Evolutionary conservation across 2,797 vertebrate genomes (phyloP).

Genomic region (Nothura maculosa): DNA sequence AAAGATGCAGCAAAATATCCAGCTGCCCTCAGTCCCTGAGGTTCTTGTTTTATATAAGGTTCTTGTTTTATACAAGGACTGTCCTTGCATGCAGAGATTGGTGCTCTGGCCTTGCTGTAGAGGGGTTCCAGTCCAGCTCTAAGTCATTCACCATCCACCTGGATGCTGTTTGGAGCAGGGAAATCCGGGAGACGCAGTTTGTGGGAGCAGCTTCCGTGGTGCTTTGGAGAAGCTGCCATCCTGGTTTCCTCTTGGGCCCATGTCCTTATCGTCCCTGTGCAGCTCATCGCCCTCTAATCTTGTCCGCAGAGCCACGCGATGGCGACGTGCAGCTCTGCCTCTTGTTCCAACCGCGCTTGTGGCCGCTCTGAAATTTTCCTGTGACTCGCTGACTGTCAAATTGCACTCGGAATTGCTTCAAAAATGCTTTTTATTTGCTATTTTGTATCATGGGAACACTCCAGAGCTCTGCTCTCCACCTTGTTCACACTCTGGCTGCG

Average conservation of each 20-base stretch:
- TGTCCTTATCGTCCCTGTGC: not conserved
- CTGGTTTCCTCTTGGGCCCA: not conserved
- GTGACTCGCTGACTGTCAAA: not conserved
- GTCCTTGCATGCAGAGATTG: not conserved
- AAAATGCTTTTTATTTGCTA: not conserved
- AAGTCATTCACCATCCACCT: not conserved
- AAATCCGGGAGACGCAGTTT: not conserved
- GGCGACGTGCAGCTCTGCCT: not conserved
- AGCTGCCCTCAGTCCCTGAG: not conserved
- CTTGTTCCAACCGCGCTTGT: not conserved
- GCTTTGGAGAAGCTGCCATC: not conserved
- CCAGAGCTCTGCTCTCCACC: not conserved
- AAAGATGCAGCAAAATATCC: not conserved
- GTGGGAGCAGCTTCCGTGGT: not conserved
- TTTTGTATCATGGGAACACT: not conserved
- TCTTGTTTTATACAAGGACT: not conserved
- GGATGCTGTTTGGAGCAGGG: not conserved
- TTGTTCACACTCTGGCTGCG: not conserved
- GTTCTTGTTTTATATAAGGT: not conserved
- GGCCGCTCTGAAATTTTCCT: not conserved
- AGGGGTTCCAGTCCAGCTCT: accelerated
- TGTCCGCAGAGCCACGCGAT: not conserved
- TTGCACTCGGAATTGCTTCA: not conserved
- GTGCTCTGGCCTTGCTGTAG: not conserved
- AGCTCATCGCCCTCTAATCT: not conserved